A percentile compares a stretch with the other conserved stretches of the same genome.
Conservation (phyloP, 2,797 vertebrate species). For the Sebastes cheni region DNA sequence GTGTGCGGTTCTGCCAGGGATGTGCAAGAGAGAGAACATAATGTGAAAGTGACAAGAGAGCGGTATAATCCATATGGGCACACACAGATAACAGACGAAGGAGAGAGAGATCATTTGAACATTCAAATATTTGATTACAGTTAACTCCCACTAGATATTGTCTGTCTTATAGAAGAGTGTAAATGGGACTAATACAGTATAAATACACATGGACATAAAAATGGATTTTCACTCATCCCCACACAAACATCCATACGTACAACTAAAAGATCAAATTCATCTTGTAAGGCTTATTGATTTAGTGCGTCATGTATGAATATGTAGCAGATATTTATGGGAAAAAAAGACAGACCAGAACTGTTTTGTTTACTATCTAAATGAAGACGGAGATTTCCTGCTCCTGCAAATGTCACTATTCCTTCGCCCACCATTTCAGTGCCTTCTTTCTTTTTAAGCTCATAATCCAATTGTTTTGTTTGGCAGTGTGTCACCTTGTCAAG, state of each 20-base stretch:
- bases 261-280: background rate
- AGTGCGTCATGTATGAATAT: background rate
- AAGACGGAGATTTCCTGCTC: conserved; percentile 22
- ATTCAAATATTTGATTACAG: conserved; percentile 12
- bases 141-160: background rate
- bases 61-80: conserved; percentile 22
- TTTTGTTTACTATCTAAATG: conserved; percentile 25
- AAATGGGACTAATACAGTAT: background rate
- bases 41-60: conserved; percentile 16
- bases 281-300: background rate
- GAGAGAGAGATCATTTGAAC: background rate
- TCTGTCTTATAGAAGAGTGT: background rate
- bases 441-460: conserved; percentile 61
- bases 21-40: conserved; percentile 19
- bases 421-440: conserved; percentile 21
- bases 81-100: conserved; percentile 8
- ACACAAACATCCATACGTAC: background rate
- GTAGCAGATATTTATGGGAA: background rate
- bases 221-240: background rate
- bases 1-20: conserved; percentile 3
- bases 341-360: background rate
- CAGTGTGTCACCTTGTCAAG: conserved; percentile 18
- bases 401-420: conserved; percentile 51
- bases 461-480: conserved; percentile 67
- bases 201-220: background rate